These are phyloP conservation scores for Grallaria varia DNA, from an alignment of 2,113 vertebrate species.

Conservation along the genomic window DNA sequence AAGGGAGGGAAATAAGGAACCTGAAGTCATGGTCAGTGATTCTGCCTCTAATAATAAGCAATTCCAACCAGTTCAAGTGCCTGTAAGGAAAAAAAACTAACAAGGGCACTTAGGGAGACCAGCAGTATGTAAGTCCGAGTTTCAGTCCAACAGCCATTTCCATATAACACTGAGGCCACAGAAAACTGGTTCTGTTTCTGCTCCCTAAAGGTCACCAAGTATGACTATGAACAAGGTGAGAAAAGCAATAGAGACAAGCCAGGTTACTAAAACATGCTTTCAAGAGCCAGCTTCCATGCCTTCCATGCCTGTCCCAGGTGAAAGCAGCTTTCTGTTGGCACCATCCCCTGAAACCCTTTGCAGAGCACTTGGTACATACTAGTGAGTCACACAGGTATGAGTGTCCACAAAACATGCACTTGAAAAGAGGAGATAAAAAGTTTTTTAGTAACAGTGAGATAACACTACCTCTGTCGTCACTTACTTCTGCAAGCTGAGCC, in stretches of 20 bases:
- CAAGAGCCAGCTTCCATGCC: not conserved
- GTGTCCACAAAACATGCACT: not conserved
- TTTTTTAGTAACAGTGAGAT: not conserved
- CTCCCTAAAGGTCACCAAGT: not conserved
- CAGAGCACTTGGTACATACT: rapidly evolving
- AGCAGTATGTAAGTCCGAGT: not conserved
- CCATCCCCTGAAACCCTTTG: not conserved
- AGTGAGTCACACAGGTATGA: not conserved
- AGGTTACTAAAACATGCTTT: not conserved
- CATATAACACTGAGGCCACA: not conserved
- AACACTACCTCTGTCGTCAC: not conserved
- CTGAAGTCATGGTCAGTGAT: not conserved
- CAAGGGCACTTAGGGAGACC: not conserved
- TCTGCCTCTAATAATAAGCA: not conserved
- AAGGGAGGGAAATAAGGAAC: not conserved
- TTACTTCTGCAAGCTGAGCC: slow-evolving; percentile 96
- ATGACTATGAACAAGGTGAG: not conserved
- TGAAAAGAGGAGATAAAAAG: not conserved
- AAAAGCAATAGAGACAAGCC: not conserved
- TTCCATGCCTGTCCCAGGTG: not conserved
- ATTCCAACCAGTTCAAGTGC: not conserved
- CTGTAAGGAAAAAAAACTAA: not conserved
- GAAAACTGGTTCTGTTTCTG: not conserved
- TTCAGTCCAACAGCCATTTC: not conserved
- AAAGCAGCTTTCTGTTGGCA: not conserved